Evolutionary conservation across 2,888 invertebrate genomes (phyloP).

Genomic region (Alcis repandata): DNA sequence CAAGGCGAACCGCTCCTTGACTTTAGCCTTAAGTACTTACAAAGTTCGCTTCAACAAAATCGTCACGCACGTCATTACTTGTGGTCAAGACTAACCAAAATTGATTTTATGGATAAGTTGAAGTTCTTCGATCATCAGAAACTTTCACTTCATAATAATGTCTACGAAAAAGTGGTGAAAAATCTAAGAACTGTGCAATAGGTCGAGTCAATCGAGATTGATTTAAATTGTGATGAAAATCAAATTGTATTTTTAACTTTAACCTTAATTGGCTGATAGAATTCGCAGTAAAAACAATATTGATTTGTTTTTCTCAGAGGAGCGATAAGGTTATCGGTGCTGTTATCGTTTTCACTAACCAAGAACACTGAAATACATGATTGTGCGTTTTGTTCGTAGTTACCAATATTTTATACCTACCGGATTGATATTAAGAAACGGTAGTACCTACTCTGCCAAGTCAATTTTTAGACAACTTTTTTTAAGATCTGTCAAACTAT

Average conservation of each 20-base stretch:
- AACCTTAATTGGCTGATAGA: conserved; percentile 12
- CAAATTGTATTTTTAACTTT: neutral
- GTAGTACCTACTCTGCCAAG: neutral
- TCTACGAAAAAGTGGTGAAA: too few relatives aligned
- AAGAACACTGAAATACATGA: conserved; percentile 7
- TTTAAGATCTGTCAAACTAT: neutral
- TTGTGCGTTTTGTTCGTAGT: neutral
- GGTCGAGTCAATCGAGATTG: too few relatives aligned
- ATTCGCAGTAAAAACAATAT: conserved; percentile 21
- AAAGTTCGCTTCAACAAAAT: neutral
- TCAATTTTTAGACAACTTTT: neutral
- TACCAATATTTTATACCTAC: neutral
- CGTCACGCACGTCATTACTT: neutral
- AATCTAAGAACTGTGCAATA: too few relatives aligned
- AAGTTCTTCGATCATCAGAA: neutral
- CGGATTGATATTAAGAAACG: neutral
- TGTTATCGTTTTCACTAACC: conserved; percentile 3
- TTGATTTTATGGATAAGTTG: too few relatives aligned
- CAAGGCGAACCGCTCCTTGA: too few relatives aligned
- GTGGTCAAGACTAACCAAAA: neutral
- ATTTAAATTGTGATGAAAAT: neutral
- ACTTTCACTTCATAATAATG: neutral
- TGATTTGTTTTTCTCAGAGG: conserved; percentile 18
- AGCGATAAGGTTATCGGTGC: conserved; percentile 12
- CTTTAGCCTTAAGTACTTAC: too few relatives aligned